phyloP scores from a whole-genome alignment of 1,140 invertebrate species.

The Nomia melanderi region DNA sequence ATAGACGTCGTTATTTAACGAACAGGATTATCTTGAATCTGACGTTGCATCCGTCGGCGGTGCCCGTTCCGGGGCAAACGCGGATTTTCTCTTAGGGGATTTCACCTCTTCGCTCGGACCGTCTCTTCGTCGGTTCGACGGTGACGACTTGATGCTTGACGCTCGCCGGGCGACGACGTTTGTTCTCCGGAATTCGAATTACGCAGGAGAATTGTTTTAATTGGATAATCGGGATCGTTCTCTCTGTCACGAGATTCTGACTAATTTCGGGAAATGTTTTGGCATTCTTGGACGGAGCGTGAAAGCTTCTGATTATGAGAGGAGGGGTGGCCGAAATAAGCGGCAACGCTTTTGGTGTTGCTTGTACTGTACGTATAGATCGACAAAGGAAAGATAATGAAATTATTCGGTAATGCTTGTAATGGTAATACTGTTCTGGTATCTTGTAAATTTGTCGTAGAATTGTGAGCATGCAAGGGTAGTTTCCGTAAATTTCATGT shows the following conservation, averaged over 20 bases:
- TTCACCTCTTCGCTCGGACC: not conserved
- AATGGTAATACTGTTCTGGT: too few species aligned
- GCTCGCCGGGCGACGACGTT: not conserved
- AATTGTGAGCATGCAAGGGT: too few species aligned
- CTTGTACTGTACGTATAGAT: too few species aligned
- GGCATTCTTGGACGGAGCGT: too few species aligned
- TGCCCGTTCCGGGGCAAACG: not conserved
- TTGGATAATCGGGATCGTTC: not conserved
- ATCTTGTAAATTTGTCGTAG: too few species aligned
- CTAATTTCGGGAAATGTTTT: not conserved
- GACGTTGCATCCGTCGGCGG: not conserved
- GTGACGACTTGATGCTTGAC: not conserved
- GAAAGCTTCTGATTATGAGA: too few species aligned
- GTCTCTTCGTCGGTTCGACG: too few species aligned
- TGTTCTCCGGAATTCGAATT: not conserved
- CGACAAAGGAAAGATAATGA: too few species aligned
- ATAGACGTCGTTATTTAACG: slow-evolving; percentile 53
- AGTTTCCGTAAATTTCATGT: too few species aligned
- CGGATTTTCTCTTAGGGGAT: not conserved
- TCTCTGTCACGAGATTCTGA: not conserved
- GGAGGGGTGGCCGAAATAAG: too few species aligned
- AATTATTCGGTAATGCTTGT: too few species aligned
- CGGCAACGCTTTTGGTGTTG: too few species aligned
- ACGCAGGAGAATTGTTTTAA: not conserved
- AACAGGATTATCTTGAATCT: slow-evolving; percentile 28